Base-by-base conservation (phyloP, 1,140 invertebrate genomes). In the Oreohelix idahoensis region DNA sequence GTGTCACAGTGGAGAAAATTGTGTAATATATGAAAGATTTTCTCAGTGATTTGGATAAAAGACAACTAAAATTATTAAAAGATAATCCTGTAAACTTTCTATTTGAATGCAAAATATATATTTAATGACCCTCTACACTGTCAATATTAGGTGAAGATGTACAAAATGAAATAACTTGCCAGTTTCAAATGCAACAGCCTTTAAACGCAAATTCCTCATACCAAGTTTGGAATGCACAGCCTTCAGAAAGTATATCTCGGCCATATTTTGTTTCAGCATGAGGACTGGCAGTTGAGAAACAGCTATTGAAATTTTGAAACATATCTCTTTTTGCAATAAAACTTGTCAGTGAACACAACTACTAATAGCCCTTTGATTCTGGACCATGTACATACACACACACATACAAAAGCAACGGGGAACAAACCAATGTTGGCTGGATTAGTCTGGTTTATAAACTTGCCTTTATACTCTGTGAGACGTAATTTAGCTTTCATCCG, bases 171-270 rank as follows among this genome's bases (percentile, higher is more conserved):
- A 58, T 58, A 58, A 58, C 51, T 58, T 58, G 51, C 51, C 51
- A 58, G 20, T 58, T 17, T 58, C 1, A 58, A 23, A 23, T 15
- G 26, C 39, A 74, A 23, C 71, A 74, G 38, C n/a, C 39, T 74
- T 74, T 23, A 42, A 74, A 1, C 71, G 36, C 17, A 74, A 39
- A 74, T 74, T 74, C 39, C 71, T 74, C 71, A 74, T 74, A 35
- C 71, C 38, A 35, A 74, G 5, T n/a, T 74, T 74, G 10, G 71
- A 38, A 42, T 74, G 71, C 4, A 39, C 35, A 13, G 71, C 35
- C 71, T 74, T 74, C n/a, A 74, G 4, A 74, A 74, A 74, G 35
- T 74, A 74, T 23, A 38, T n/a, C 26, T 74, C 71, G 15, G 71
- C 71, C n/a, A 42, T n/a, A 23, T 10, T 39, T 42, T 2, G 71